Evolutionary conservation across 2,113 vertebrate genomes (phyloP), one percentile per base, ranked within the genome.

Genomic region (Forbesichthys agassizii): DNA sequence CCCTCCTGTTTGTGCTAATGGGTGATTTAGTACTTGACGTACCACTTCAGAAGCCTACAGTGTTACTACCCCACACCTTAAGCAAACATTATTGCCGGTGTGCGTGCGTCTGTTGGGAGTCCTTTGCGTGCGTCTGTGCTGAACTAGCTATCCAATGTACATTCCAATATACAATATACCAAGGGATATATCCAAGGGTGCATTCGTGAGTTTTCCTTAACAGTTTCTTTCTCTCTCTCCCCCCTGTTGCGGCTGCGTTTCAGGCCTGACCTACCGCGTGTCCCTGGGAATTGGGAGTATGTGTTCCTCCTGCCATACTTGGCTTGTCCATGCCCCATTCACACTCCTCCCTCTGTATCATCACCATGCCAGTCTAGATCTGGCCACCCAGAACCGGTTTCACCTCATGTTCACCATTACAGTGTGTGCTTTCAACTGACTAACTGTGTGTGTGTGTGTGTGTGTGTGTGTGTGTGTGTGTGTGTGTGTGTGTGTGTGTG

Each of bases 231-330:
- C 66, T 58, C 64, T 16, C 16, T 42, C 11, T 46, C 20, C 54
- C 76, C 48, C 67, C 18, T 84, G 81, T 67, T 71, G 56, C 64
- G 73, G 77, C 85, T 85, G 81, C 80, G 13, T 83, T 83, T 87
- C 93, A 98, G 96, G 96, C 93, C 94, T 96, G 93, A 96, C 95
- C 94, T 98, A 97, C 95, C 94, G 87, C 93, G 88, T 98, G 88
- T 96, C 96, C 57, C 90, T 98, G 92, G 96, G 96, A 96, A 94
- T 96, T 88, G 95, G 95, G 94, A 96, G 96, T 98, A 98, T 90
- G 96, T 97, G 88, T 88, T 86, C 83, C 75, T 95, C 92, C 89
- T 75, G 71, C 79, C 83, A 77, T 78, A 80, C 81, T 90, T 84
- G 80, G 74, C 79, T 75, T 78, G 69, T 75, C 81, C 85, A 69